A percentile compares a stretch with the other conserved stretches of the same genome.
Evolutionary conservation across 2,888 invertebrate species (phyloP).

Genomic region (Epicampocera succincta): DNA sequence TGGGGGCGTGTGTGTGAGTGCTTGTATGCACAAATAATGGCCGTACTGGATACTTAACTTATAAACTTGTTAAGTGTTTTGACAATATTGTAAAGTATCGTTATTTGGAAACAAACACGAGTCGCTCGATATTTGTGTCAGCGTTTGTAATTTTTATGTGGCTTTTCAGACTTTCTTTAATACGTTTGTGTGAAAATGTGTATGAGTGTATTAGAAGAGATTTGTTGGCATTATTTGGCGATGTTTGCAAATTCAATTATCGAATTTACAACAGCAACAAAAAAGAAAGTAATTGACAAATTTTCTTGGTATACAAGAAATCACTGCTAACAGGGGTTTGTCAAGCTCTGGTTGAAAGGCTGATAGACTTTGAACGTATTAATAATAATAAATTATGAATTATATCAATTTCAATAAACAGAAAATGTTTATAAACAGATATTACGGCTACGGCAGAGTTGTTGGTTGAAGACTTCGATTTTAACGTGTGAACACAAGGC

Average conservation of each 20-base stretch:
- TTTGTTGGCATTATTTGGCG: constrained; percentile 29
- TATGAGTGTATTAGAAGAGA: constrained; percentile 1
- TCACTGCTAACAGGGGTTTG: no score
- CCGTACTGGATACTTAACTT: constrained; percentile 29
- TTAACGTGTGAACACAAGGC: no score
- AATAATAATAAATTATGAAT: no score
- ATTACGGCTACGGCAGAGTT: no score
- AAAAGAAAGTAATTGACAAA: background rate
- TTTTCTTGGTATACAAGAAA: no score
- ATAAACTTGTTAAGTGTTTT: constrained; percentile 55
- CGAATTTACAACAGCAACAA: background rate
- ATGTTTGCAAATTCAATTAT: constrained; percentile 30
- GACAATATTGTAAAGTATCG: constrained; percentile 22
- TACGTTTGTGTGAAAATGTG: background rate
- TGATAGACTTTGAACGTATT: no score
- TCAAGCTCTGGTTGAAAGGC: no score
- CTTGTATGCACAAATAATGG: background rate
- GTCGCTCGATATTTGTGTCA: constrained; percentile 30
- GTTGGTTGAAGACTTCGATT: no score
- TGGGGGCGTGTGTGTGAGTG: background rate
- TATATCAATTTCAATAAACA: no score
- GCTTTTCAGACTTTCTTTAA: background rate
- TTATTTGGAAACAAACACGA: constrained; percentile 50
- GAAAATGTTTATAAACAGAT: no score
- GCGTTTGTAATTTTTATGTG: no score